Evolutionary conservation across 2,888 invertebrate genomes (phyloP), one percentile per base, ranked within the genome.

Genomic region (Sarcophaga subvicina): DNA sequence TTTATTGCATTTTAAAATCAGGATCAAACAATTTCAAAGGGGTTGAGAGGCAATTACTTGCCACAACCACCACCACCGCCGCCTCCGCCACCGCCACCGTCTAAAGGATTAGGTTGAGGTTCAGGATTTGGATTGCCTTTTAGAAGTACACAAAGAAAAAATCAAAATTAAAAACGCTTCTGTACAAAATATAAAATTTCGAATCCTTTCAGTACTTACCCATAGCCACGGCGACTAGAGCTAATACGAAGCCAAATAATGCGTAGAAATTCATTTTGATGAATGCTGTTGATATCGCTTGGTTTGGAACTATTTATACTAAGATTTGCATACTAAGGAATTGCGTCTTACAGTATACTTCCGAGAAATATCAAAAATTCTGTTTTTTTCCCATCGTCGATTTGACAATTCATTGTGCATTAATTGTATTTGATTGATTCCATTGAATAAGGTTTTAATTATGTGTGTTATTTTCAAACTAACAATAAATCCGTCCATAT

Each of bases 51-150:
- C 11, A 73, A 20, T 62, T 49, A 85, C 70, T 82, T 85, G 72
- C 86, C 83, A 25, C 83, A 84, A 25, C 86, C 87, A 2, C 85
- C 85, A n/a, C 88, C 86, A 17, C 84, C 84, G 1, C 86, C 86
- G 4, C 88, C 85, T 8, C 87, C 88, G 14, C 87, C 87, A 25
- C 73, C 67, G 2, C 87, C 87, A 25, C 73, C 67, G 2, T 77
- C 79, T n/a, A 63, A 3, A 67, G 78, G 78, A 60, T 83, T 69
- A n/a, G 78, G 72, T 69, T 80, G 80, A 60, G 83, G 79, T 77
- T 83, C 69, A 37, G 83, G 86, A 69, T 83, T 83, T 4, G 83
- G 83, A 66, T 63, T 60, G 12, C 83, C 86, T 87, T 8, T 63
- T 37, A 47, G 22, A 45, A 22, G 10, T 17, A 64, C 12, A 20